phyloP scores from a whole-genome alignment of 2,113 vertebrate species.

The Hiodon tergisus region DNA sequence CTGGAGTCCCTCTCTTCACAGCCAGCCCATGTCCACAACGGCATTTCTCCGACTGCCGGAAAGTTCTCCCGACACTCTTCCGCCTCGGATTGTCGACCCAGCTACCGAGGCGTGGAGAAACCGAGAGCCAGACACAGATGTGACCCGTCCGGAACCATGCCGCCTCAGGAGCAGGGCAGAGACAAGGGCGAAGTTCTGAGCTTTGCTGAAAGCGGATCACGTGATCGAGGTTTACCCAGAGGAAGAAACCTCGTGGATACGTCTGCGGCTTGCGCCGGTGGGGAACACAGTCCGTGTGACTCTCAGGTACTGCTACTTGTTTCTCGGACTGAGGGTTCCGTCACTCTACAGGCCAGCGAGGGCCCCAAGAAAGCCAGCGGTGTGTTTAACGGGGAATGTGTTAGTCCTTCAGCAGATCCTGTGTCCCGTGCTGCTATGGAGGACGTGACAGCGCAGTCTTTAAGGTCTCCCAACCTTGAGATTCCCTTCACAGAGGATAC shows the following conservation, averaged over 20 bases:
- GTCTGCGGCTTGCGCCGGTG: too few relatives aligned
- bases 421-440: constrained; percentile 35
- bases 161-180: too few relatives aligned
- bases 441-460: constrained; percentile 39
- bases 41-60: not conserved
- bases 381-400: constrained; percentile 42
- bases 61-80: not conserved
- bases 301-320: too few relatives aligned
- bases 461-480: constrained; percentile 48
- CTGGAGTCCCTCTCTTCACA: not conserved
- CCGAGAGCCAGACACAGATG: not conserved
- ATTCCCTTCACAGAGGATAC: constrained; percentile 48
- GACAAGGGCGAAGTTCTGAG: too few relatives aligned
- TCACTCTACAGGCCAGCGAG: not conserved
- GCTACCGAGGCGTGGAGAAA: not conserved
- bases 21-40: not conserved
- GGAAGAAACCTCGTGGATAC: too few relatives aligned
- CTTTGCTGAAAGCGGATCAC: too few relatives aligned
- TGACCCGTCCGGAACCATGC: not conserved
- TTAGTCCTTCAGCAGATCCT: constrained; percentile 41
- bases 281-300: not conserved
- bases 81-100: not conserved
- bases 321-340: not conserved
- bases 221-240: too few relatives aligned
- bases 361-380: constrained; percentile 26